A percentile compares a stretch with the other conserved stretches of the same genome.
phyloP scores from a whole-genome alignment of 2,888 invertebrate genomes.

The Hydrotaea diabolus region DNA sequence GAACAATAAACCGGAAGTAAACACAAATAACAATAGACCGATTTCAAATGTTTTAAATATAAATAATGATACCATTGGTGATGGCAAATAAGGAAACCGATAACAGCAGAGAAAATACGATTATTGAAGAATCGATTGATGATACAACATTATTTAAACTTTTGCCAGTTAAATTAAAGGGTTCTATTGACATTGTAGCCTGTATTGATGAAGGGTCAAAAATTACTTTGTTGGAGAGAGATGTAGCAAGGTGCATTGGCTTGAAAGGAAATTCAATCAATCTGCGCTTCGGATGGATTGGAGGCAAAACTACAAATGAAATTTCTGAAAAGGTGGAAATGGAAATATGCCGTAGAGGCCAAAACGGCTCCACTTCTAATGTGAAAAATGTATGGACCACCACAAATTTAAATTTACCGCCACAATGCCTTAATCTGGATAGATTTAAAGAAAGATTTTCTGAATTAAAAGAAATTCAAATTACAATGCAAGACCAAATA shows the following conservation, averaged over 20 bases:
- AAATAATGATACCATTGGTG: no score
- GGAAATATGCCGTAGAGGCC: constrained; percentile 17
- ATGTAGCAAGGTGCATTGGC: constrained; percentile 52
- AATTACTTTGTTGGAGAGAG: constrained; percentile 46
- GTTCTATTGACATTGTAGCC: constrained; percentile 36
- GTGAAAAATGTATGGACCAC: constrained; percentile 51
- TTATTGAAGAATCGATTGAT: constrained; percentile 12
- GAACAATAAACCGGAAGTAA: not conserved
- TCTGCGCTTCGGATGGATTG: constrained; percentile 38
- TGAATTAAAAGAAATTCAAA: not conserved
- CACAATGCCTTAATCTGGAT: constrained; percentile 27
- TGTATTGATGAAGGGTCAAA: no score
- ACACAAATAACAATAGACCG: no score
- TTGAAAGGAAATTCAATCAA: constrained; percentile 45
- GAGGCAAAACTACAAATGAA: constrained; percentile 33
- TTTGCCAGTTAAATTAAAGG: constrained; percentile 24
- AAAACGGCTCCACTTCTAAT: not conserved
- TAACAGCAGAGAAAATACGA: constrained; percentile 27
- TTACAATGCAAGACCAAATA: constrained; percentile 14
- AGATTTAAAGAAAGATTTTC: constrained; percentile 40
- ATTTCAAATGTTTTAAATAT: no score
- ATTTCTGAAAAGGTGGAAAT: constrained; percentile 36
- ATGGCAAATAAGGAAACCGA: not conserved
- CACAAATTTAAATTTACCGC: constrained; percentile 30
- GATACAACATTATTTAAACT: no score